These are phyloP conservation scores for Nemurella pictetii DNA, from an alignment of 2,888 invertebrate genomes.

Conservation along the genomic window DNA sequence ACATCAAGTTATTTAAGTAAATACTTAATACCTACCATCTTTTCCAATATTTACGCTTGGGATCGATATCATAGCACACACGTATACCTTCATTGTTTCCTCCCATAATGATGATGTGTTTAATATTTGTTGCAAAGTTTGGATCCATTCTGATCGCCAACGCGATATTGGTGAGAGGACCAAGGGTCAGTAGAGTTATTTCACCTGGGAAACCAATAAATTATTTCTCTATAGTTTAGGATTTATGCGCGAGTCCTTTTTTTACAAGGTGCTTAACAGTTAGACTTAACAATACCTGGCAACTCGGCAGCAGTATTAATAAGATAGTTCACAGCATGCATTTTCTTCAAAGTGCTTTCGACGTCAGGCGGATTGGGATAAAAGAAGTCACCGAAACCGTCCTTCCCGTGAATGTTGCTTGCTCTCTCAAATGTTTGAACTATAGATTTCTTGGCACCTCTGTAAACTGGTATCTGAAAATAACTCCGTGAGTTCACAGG, in stretches of 20 bases:
- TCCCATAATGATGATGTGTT: conserved; percentile 54
- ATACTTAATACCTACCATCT: too few relatives aligned
- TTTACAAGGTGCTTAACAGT: too few relatives aligned
- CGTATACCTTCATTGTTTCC: conserved; percentile 54
- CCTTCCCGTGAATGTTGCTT: conserved; percentile 48
- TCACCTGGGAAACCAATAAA: conserved; percentile 45
- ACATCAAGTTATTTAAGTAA: too few relatives aligned
- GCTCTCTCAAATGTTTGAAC: conserved; percentile 35
- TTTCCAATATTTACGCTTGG: too few relatives aligned
- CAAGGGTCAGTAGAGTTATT: conserved; percentile 49
- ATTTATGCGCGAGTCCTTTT: too few relatives aligned
- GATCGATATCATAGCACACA: too few relatives aligned
- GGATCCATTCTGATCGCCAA: conserved; percentile 51
- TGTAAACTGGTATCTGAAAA: conserved; percentile 45
- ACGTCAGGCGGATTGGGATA: conserved; percentile 40
- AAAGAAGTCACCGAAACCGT: conserved; percentile 49
- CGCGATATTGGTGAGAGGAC: conserved; percentile 54
- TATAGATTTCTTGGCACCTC: conserved; percentile 43
- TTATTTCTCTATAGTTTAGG: too few relatives aligned
- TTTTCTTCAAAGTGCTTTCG: conserved; percentile 43
- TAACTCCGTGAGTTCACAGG: too few relatives aligned
- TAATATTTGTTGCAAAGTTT: conserved; percentile 48
- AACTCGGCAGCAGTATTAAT: conserved; percentile 43
- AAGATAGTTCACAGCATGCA: conserved; percentile 45
- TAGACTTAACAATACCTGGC: conserved; percentile 41